Evolutionary conservation across 2,888 invertebrate species (phyloP), one percentile per base, ranked within the genome.

Genomic region (Oligia fasciuncula): DNA sequence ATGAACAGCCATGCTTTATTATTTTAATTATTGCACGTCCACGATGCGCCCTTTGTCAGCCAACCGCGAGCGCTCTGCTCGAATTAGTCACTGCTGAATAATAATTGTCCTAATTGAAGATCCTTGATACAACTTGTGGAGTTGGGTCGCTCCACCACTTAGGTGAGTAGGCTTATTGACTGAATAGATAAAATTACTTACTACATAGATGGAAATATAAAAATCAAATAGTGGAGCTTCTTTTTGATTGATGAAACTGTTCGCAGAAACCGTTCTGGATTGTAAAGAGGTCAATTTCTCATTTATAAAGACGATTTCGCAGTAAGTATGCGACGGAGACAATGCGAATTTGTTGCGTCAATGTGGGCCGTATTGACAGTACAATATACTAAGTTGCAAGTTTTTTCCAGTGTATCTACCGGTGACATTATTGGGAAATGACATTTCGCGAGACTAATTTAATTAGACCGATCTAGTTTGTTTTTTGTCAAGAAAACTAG

Each of bases 11-110:
- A 94, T 95, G 96, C 96, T 96, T 96, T 96, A 96, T 96, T 96
- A 96, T 96, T 96, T 96, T 96, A 96, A 96, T 96, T 96, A 96
- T 96, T 95, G 95, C 95, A 95, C 93, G 94, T 93, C 93, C 93
- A 91, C 92, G 91, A 92, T 92, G 93, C 91, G 93, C 95, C 95
- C 96, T 96, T 95, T 95, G 95, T 94, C 91, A 91, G 92, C 90
- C 93, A 89, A 90, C 92, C 92, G 90, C 92, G 93, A 87, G 88
- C 89, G 87, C 91, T 92, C 68, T 11, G 93, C 91, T 91, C 91
- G 92, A 92, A 94, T 94, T 93, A 93, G 91, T 91, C 93, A 88
- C 86, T 89, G 88, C 90, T 92, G 89, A 91, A 90, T 89, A 88
- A 90, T 91, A 90, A 95, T 93, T 93, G 94, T 88, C 88, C 91